Evolutionary conservation across 2,113 vertebrate species (phyloP).

Genomic region (Hepsetus odoe): DNA sequence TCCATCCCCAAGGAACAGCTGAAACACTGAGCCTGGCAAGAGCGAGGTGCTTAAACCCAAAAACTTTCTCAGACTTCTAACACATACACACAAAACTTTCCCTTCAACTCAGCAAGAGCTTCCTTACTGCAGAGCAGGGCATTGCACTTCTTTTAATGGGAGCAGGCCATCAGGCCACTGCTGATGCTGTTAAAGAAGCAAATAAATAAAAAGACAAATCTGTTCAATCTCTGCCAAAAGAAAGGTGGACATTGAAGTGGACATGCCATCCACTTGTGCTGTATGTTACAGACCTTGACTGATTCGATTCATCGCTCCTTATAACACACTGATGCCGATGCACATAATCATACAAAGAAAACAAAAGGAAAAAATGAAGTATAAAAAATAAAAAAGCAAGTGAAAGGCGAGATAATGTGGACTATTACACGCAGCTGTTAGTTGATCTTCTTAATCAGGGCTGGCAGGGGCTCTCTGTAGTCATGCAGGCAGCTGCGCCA

Average conservation of each 20-base stretch:
- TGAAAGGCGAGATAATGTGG: conserved; percentile 22
- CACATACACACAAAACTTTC: conserved; percentile 36
- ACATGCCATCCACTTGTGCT: conserved; percentile 21
- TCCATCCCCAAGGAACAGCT: conserved; percentile 38
- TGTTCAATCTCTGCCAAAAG: conserved; percentile 33
- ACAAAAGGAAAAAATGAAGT: background rate
- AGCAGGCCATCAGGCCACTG: conserved; percentile 10
- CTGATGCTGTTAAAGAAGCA: background rate
- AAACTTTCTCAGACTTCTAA: conserved; percentile 45
- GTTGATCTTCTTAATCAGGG: conserved; percentile 27
- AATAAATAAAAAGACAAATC: conserved; percentile 18
- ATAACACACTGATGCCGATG: conserved; percentile 22
- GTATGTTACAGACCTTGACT: conserved; percentile 47
- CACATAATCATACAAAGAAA: background rate
- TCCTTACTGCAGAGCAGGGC: background rate
- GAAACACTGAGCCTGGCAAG: conserved; percentile 37
- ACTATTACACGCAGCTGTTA: conserved; percentile 19
- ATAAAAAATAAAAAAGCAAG: conserved; percentile 2
- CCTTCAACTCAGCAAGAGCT: conserved; percentile 29
- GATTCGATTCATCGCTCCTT: conserved; percentile 38
- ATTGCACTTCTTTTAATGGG: conserved; percentile 28
- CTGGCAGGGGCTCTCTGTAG: background rate
- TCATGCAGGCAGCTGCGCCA: conserved; percentile 23
- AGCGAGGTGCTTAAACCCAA: conserved; percentile 25
- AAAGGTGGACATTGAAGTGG: conserved; percentile 18